These are phyloP conservation scores for Cichladusa arquata DNA, from an alignment of 2,113 vertebrate genomes.

Conservation along the genomic window DNA sequence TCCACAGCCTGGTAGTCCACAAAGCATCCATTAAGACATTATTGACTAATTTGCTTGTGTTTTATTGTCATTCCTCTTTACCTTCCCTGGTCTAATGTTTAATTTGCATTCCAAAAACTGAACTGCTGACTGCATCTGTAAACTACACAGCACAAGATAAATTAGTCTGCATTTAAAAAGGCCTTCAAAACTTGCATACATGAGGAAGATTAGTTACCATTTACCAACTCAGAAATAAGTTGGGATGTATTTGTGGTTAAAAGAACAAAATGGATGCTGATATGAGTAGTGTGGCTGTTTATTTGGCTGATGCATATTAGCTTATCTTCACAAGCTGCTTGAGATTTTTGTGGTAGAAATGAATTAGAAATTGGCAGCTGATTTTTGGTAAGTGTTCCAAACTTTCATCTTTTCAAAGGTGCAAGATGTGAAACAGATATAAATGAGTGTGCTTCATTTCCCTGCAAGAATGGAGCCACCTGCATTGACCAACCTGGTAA, in stretches of 20 bases:
- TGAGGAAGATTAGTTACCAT: not conserved
- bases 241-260: not conserved
- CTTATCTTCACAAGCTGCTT: not conserved
- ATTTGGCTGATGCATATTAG: not conserved
- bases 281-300: not conserved
- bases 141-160: conserved; percentile 15
- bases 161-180: conserved; percentile 5
- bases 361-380: not conserved
- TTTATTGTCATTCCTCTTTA: conserved; percentile 32
- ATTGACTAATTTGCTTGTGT: not conserved
- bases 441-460: conserved; percentile 78
- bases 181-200: not conserved
- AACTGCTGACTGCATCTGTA: not conserved
- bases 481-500: conserved; percentile 85
- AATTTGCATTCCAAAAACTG: conserved; percentile 29
- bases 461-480: conserved; percentile 80
- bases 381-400: conserved; percentile 32
- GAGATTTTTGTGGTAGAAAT: not conserved
- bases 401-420: conserved; percentile 65
- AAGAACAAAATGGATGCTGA: conserved; percentile 17
- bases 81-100: conserved; percentile 11
- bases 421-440: conserved; percentile 75
- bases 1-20: not conserved
- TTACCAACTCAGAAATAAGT: not conserved
- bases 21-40: not conserved